These are phyloP conservation scores for Exocentrus adspersus DNA, from an alignment of 2,888 invertebrate species.

Conservation along the genomic window DNA sequence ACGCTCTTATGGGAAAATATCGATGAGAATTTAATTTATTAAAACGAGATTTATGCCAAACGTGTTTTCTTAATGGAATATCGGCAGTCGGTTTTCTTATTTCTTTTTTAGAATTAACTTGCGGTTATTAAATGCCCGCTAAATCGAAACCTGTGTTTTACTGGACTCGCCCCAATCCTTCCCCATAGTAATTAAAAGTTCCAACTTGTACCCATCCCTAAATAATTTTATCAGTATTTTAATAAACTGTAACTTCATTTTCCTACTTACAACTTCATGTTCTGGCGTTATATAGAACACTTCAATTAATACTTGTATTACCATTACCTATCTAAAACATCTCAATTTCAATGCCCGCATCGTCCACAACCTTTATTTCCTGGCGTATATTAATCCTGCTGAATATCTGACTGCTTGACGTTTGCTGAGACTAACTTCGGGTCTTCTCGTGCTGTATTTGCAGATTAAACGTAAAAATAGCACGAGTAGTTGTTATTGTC, in stretches of 20 bases:
- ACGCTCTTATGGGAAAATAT: constrained; percentile 52
- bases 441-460: neutral
- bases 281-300: no score
- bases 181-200: constrained; percentile 33
- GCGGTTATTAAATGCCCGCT: constrained; percentile 44
- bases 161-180: constrained; percentile 39
- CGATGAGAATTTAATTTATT: constrained; percentile 57
- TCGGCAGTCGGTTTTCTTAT: constrained; percentile 47
- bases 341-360: no score
- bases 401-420: neutral
- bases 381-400: neutral
- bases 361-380: neutral
- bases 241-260: no score
- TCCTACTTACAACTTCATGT: no score
- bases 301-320: no score
- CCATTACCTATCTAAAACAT: no score
- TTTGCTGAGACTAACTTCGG: neutral
- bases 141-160: constrained; percentile 42
- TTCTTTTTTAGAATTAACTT: constrained; percentile 49
- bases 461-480: neutral
- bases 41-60: constrained; percentile 59
- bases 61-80: constrained; percentile 56
- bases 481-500: neutral
- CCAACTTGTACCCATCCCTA: neutral
- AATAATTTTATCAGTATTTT: neutral